Conservation (phyloP, 2,888 invertebrate species). For the Phaonia tiefii region DNA sequence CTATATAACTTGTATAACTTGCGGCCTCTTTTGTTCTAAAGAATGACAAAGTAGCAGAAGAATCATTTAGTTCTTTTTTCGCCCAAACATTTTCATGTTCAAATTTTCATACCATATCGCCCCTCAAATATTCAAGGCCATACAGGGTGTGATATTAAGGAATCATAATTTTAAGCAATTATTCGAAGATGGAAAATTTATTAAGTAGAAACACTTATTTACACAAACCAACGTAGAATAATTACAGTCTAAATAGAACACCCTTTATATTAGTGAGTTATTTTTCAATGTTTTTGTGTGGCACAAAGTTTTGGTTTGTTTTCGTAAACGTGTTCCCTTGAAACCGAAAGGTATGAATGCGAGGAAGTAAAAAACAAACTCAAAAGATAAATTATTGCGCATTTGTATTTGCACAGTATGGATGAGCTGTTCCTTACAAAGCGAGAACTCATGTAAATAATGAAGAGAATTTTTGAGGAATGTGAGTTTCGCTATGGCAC, state of each 20-base stretch:
- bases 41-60: too few relatives aligned
- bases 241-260: too few relatives aligned
- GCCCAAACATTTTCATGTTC: too few relatives aligned
- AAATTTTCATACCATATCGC: slow-evolving; percentile 26
- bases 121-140: slow-evolving; percentile 55
- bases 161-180: too few relatives aligned
- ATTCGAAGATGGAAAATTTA: too few relatives aligned
- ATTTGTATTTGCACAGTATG: slow-evolving; percentile 56
- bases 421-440: slow-evolving; percentile 55
- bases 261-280: too few relatives aligned
- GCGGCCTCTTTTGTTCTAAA: too few relatives aligned
- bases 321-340: slow-evolving; percentile 17
- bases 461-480: slow-evolving; percentile 56
- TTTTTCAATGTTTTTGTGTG: slow-evolving; percentile 49
- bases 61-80: not conserved
- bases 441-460: slow-evolving; percentile 62
- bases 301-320: slow-evolving; percentile 55
- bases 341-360: not conserved
- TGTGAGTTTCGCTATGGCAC: slow-evolving; percentile 31
- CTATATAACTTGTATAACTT: too few relatives aligned
- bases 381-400: slow-evolving; percentile 47
- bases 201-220: too few relatives aligned
- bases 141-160: too few relatives aligned
- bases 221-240: too few relatives aligned
- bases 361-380: slow-evolving; percentile 12